Evolutionary conservation across 2,113 vertebrate genomes (phyloP).

Genomic region (Mormyrus lacerda): DNA sequence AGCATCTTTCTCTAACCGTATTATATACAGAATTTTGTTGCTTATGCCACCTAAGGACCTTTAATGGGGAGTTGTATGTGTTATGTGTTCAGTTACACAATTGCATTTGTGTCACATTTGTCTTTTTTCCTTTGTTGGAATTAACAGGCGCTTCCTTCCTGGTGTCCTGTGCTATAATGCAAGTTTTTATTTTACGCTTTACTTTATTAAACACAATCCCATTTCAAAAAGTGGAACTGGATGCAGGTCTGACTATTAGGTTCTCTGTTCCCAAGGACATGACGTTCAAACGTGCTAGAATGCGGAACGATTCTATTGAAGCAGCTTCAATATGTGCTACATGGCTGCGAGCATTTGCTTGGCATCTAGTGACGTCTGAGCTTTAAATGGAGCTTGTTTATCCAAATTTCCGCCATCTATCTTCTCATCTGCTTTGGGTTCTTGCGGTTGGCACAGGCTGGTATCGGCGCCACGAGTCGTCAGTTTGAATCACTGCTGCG

Average conservation of each 20-base stretch:
- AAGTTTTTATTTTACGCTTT: background rate
- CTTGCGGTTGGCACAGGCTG: background rate
- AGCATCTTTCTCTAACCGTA: background rate
- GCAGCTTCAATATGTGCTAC: background rate
- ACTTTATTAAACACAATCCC: background rate
- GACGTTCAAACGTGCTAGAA: background rate
- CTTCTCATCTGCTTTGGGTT: background rate
- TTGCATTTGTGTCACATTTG: background rate
- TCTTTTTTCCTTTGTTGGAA: background rate
- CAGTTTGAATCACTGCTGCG: background rate
- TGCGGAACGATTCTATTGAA: background rate
- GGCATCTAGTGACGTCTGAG: background rate
- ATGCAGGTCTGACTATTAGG: background rate
- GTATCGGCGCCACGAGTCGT: background rate
- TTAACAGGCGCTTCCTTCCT: background rate
- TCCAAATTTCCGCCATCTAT: background rate
- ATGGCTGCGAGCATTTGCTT: background rate
- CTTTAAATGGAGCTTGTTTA: background rate
- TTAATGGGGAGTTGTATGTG: background rate
- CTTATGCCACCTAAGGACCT: background rate
- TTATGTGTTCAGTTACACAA: background rate
- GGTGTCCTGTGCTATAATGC: background rate
- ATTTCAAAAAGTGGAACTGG: background rate
- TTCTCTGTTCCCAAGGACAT: background rate
- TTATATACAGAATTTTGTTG: background rate